Conservation (phyloP, 2,113 vertebrate species). For the Dryoscopus gambensis region DNA sequence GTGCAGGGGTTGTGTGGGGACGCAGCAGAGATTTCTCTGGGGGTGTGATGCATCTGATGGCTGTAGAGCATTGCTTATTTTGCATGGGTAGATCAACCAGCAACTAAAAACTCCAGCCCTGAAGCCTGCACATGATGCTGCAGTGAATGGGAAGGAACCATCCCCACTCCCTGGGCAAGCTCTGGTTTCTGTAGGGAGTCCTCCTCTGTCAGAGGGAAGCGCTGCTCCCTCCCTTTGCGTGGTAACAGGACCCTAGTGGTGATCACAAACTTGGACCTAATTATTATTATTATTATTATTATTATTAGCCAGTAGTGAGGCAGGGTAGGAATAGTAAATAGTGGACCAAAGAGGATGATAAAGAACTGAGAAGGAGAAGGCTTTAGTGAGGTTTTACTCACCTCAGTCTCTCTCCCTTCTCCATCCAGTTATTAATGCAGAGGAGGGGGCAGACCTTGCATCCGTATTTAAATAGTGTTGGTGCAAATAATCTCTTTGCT, state of each 20-base stretch:
- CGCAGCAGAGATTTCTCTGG: neutral
- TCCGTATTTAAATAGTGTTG: neutral
- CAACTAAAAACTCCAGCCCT: neutral
- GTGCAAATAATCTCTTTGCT: neutral
- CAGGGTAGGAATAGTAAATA: neutral
- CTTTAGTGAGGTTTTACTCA: neutral
- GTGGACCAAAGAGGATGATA: neutral
- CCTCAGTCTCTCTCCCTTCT: neutral
- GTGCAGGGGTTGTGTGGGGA: neutral
- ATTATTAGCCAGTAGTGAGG: accelerated
- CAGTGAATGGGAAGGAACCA: neutral
- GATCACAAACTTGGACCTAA: neutral
- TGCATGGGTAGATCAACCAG: neutral
- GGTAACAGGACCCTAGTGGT: accelerated
- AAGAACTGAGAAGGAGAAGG: neutral
- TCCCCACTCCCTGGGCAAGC: neutral
- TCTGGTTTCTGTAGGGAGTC: neutral
- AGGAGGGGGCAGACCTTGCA: neutral
- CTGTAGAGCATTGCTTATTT: neutral
- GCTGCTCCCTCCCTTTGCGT: neutral
- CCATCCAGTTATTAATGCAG: accelerated
- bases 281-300: accelerated
- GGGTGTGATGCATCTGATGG: no score
- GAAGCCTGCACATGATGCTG: accelerated
- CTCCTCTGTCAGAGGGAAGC: accelerated